Base-by-base conservation (phyloP, 2,888 invertebrate genomes). In the Phyllotreta striolata region DNA sequence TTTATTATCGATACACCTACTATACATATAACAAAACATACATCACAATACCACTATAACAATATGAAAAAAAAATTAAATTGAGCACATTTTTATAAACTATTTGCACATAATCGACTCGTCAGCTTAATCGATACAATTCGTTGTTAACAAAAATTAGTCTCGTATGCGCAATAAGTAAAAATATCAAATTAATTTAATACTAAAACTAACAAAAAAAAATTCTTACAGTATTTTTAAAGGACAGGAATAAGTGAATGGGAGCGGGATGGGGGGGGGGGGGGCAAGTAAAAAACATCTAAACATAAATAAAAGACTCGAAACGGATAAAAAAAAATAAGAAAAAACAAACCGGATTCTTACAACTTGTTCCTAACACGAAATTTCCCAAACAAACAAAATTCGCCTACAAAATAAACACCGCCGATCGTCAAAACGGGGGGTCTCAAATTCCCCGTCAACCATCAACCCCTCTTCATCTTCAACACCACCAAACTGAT, bases 401-500 rank as follows among this genome's bases (percentile, higher is more conserved):
- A 46, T 24, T 60, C 55, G 38, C n/a, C 41, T 46, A 57, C 24
- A n/a, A 14, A 39, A 14, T 34, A 55, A 47, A 51, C 54, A 24
- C 7, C 35, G n/a, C n/a, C 12, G 39, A 9, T 39, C 40, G 6
- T 41, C 12, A 10, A 47, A 41, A 37, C 39, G 56, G 52, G 40
- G 51, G 37, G 38, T 62, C 37, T 62, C 46, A 57, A 39, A 44
- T 9, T 14, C 41, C 54, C n/a, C 35, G 62, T 14, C 10, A 12
- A 44, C 44, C 14, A 66, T 77, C 74, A 77, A 60, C 77, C 77
- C 67, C 74, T 87, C 81, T 93, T 94, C 78, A 92, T 86, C 83
- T 88, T 91, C 72, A 94, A 84, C 71, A 93, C 93, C 63, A 91
- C 82, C 79, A 93, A 82, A 74, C 93, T 93, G 75, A 93, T 89